These are phyloP conservation scores for Ellobium chinense DNA, from an alignment of 2,888 invertebrate species.

Conservation along the genomic window DNA sequence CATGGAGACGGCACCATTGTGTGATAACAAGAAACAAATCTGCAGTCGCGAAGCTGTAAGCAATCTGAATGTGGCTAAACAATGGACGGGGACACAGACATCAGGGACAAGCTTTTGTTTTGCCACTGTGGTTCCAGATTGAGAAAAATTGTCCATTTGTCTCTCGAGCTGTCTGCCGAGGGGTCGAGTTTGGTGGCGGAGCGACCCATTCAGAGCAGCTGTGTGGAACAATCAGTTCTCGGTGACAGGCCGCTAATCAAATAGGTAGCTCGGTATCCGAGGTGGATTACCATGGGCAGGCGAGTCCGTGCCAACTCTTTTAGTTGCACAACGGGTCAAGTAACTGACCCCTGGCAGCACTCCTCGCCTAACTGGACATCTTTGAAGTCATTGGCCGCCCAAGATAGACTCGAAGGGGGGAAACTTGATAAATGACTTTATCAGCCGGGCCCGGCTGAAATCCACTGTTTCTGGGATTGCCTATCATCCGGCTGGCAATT, in stretches of 20 bases:
- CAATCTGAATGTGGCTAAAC: not conserved
- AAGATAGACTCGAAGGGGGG: constrained; percentile 15
- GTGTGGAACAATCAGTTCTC: not conserved
- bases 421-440: constrained; percentile 33
- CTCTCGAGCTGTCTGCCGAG: not conserved
- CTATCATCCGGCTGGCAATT: not conserved
- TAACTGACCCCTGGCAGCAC: constrained; percentile 1
- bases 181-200: too few species aligned
- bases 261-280: not conserved
- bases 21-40: not conserved
- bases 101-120: not conserved
- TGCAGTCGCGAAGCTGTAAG: not conserved
- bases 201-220: not conserved
- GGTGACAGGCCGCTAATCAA: constrained; percentile 4
- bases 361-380: not conserved
- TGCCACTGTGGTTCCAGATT: not conserved
- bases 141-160: not conserved
- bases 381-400: constrained; percentile 32
- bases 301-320: not conserved
- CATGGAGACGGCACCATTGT: not conserved
- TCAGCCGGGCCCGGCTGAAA: not conserved
- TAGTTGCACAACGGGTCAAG: constrained; percentile 3
- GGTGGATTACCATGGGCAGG: constrained; percentile 11
- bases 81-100: not conserved
- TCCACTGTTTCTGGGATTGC: not conserved